phyloP scores from a whole-genome alignment of 2,888 invertebrate genomes.

The Anagyrus pseudococci region DNA sequence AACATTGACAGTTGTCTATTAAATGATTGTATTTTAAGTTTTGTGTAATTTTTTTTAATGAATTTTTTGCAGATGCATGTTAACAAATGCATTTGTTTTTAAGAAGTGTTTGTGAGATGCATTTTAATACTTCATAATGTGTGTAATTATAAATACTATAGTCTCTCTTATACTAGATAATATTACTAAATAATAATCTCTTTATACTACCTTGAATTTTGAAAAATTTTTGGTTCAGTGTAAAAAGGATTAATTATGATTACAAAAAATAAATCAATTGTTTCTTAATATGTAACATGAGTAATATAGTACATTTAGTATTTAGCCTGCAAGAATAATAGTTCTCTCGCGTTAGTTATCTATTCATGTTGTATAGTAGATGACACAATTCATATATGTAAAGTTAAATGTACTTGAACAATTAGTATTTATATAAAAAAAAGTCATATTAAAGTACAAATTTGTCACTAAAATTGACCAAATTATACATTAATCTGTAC shows the following conservation, averaged over 20 bases:
- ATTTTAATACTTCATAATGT: conserved; percentile 20
- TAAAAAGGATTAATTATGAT: too few relatives aligned
- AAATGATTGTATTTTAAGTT: conserved; percentile 1
- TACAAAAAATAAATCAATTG: too few relatives aligned
- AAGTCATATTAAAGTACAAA: conserved; percentile 35
- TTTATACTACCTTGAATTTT: conserved; percentile 30
- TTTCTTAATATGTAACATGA: too few relatives aligned
- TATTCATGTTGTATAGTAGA: conserved; percentile 25
- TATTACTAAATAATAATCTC: conserved; percentile 24
- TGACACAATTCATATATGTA: conserved; percentile 13
- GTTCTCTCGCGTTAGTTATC: not conserved
- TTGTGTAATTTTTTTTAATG: conserved; percentile 5
- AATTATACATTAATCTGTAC: conserved; percentile 16
- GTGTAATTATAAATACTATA: conserved; percentile 21
- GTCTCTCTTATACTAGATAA: conserved; percentile 15
- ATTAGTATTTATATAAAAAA: conserved; percentile 28
- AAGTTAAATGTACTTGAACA: conserved; percentile 18
- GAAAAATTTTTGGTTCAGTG: not conserved
- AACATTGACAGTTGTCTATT: conserved; percentile 2
- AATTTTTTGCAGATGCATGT: conserved; percentile 1
- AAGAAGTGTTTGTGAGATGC: conserved; percentile 12
- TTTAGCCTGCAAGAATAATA: too few relatives aligned
- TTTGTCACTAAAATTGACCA: conserved; percentile 27
- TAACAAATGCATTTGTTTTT: conserved; percentile 4
- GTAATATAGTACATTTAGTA: too few relatives aligned